Base-by-base conservation (phyloP, 2,888 invertebrate genomes). In the Anorthoa munda region DNA sequence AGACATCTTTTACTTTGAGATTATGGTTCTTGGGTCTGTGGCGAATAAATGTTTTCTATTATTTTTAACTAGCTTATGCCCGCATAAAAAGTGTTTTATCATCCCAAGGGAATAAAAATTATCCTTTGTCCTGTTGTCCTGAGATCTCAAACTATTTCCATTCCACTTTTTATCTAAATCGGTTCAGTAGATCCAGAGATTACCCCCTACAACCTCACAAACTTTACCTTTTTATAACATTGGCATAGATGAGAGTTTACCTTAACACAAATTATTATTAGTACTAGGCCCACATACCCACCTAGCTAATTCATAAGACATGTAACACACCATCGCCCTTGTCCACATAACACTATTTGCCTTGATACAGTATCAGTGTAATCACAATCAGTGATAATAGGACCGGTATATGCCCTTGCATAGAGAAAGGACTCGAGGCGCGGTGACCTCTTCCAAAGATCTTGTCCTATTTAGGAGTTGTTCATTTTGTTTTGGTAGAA, bases 381-480 rank as follows among this genome's bases (percentile, higher is more conserved):
- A 82, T 81, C 84, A 78, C 68, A 72, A 82, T 81, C 84, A 78
- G 66, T 79, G 83, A 82, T 83, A 84, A 79, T 70, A 50, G 48
- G 55, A 78, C 79, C 71, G 71, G 85, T 75, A 9, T 7, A 15
- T 76, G 85, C 82, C 83, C 85, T 83, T 85, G 82, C 59, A 12
- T 26, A 68, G 79, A 75, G 82, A 82, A 82, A 82, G 84, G 84
- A 81, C 55, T 53, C 18, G 46, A 46, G 65, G 15, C 55, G 39
- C 15, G 31, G 55, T 65, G 84, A 84, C 82, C 82, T 82, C 68
- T 65, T 53, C 64, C 1, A 65, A 64, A 68, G 61, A 67, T 70
- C 70, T 75, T 79, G 80, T 66, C 63, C 68, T 66, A 51, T 46
- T 66, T 63, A 18, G 46, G 50, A 26, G 17, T 45, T 56, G n/a